These are phyloP conservation scores for Petrocephalus schoutedeni DNA, from an alignment of 2,797 vertebrate species.

Conservation along the genomic window DNA sequence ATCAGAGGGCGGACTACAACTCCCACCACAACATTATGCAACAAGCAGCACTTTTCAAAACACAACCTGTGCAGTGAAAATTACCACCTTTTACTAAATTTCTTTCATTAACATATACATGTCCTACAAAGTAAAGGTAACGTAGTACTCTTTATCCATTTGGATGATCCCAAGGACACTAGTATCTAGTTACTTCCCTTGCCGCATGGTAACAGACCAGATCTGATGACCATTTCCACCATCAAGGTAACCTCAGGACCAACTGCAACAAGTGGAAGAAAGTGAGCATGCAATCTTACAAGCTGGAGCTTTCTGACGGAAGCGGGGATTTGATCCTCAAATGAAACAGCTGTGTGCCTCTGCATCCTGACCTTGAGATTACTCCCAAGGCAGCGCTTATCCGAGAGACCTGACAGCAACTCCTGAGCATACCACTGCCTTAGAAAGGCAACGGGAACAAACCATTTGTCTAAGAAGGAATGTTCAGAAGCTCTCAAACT, in stretches of 20 bases:
- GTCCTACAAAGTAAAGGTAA: background rate
- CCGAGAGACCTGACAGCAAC: background rate
- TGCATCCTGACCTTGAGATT: background rate
- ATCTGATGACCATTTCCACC: background rate
- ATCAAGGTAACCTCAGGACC: background rate
- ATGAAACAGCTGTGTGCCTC: background rate
- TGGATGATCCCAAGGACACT: background rate
- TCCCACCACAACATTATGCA: conserved; percentile 11
- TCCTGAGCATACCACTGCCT: background rate
- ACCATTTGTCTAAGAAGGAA: background rate
- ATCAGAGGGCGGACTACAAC: background rate
- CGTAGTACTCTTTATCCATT: background rate
- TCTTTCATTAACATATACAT: background rate
- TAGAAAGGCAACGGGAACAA: background rate
- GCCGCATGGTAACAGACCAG: background rate
- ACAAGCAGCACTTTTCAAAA: background rate
- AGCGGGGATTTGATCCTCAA: background rate
- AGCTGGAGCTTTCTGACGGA: background rate
- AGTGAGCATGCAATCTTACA: background rate
- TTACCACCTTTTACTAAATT: background rate
- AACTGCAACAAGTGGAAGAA: background rate
- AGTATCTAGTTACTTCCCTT: background rate
- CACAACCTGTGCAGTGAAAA: background rate
- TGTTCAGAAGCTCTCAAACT: background rate
- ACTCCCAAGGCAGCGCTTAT: background rate